These are phyloP conservation scores for Brachionus calyciflorus DNA, from an alignment of 1,140 invertebrate genomes.

Conservation along the genomic window DNA sequence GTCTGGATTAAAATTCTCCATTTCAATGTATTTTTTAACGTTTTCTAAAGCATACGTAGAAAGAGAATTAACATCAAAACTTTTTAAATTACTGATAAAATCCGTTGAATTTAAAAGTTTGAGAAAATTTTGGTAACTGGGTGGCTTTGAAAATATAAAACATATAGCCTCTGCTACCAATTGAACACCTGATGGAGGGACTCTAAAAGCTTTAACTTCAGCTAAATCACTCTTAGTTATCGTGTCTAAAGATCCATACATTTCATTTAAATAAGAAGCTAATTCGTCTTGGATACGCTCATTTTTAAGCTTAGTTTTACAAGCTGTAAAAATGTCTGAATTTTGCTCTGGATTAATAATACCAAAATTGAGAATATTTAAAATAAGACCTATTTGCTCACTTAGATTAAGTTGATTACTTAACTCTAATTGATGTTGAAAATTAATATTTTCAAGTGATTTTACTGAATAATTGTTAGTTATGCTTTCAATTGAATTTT, in stretches of 20 bases:
- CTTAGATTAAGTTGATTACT: constrained; percentile 26
- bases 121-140: background rate
- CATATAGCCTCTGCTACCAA: background rate
- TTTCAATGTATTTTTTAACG: background rate
- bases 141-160: too few relatives aligned
- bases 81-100: background rate
- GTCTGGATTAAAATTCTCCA: background rate
- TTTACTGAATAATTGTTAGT: background rate
- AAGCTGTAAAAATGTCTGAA: background rate
- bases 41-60: background rate
- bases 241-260: background rate
- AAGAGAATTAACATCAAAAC: background rate
- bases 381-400: background rate
- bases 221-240: background rate
- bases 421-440: background rate
- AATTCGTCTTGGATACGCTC: background rate
- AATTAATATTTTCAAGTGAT: background rate
- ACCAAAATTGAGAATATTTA: constrained; percentile 3
- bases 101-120: background rate
- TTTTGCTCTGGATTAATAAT: constrained; percentile 3
- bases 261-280: background rate
- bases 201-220: background rate
- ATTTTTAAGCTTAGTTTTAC: background rate
- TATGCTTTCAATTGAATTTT: background rate
- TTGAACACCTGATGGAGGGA: background rate